Evolutionary conservation across 2,113 vertebrate species (phyloP), one percentile per base, ranked within the genome.

Genomic region (Mormoops blainvillei): DNA sequence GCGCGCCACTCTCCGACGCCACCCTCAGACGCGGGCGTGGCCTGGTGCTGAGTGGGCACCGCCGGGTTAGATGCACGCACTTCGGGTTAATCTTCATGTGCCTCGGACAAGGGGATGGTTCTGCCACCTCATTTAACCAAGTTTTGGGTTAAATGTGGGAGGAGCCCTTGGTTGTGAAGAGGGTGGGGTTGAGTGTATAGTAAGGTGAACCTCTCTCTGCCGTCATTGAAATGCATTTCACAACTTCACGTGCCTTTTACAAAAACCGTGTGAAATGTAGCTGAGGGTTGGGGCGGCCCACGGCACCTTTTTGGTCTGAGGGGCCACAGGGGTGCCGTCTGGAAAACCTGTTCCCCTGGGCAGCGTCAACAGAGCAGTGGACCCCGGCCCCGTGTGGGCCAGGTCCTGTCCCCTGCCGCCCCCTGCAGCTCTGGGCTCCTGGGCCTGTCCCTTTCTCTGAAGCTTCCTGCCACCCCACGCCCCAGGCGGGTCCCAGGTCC

Each of bases 1-100:
- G 43, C 1, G 1, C 50, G 7, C 4, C 4, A 3, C 36, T 7
- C 65, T 26, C 10, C 20, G 38, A 13, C 28, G 24, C 31, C 18
- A 15, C 13, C 61, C n/a, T 54, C 24, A 61, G 76, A 38, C 31
- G 18, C 2, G 6, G 15, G 20, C 14, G n/a, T 9, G n/a, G 56
- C 36, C 12, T 1, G 9, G 11, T 24, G 61, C 12, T 14, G 16
- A 8, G 33, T 1, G 9, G 41, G 11, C 22, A 19, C 1, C 28
- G 3, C 77, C 15, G 0, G 18, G 41, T 11, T 3, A 4, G 61
- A 28, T 18, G 71, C 41, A 14, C 68, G 26, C 26, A 9, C 12
- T 28, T 14, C 31, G 5, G 58, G 58, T 4, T 12, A 33, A 33
- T 65, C 61, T 65, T 33, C 31, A 2, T 1, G 12, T 15, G 31